Conservation (phyloP, 2,113 vertebrate species). For the Peucedramus taeniatus region DNA sequence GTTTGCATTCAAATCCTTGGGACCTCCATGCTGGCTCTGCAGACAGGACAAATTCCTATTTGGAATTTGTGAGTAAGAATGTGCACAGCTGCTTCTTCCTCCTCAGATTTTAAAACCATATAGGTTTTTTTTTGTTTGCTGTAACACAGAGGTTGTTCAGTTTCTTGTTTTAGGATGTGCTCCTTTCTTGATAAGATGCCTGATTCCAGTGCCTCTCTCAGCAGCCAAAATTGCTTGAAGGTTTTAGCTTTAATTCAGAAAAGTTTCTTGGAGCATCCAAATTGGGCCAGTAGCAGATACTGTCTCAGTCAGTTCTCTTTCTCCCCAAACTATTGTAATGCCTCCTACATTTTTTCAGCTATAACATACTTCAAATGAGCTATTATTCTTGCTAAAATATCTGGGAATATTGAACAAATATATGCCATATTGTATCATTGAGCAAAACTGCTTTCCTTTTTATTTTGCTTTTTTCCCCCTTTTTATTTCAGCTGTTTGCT, state of each 20-base stretch:
- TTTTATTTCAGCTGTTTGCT: neutral
- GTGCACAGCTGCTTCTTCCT: neutral
- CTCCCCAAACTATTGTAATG: neutral
- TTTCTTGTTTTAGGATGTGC: neutral
- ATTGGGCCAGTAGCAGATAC: neutral
- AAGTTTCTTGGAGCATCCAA: neutral
- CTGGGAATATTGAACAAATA: neutral
- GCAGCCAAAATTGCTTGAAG: neutral
- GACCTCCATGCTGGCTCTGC: fast-evolving
- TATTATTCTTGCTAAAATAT: neutral
- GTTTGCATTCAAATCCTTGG: neutral
- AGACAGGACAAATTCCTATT: too few relatives aligned
- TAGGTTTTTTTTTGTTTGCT: neutral
- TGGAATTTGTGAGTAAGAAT: neutral
- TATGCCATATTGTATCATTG: neutral
- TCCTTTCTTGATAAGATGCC: neutral
- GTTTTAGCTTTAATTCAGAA: neutral
- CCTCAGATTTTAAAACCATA: neutral
- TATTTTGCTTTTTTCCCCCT: neutral
- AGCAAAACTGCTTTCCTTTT: neutral
- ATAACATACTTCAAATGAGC: neutral
- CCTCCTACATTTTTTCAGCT: neutral
- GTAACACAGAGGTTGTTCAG: neutral
- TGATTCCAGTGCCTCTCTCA: neutral
- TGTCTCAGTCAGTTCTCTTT: neutral